Evolutionary conservation across 2,888 invertebrate genomes (phyloP).

Genomic region (Ceraclea dissimilis): DNA sequence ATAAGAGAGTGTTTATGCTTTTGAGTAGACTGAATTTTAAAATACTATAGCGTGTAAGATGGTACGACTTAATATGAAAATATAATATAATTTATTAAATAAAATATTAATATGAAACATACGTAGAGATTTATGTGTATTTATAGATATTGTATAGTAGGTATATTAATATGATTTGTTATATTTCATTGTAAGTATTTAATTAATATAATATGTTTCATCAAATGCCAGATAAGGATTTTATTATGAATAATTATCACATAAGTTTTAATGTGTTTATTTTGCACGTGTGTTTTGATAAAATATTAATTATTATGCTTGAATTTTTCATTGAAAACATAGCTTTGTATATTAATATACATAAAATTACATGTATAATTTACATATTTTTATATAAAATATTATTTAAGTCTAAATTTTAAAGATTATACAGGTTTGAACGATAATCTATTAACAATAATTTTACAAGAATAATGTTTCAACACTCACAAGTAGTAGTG

Average conservation of each 20-base stretch:
- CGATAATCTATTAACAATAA: too few species aligned
- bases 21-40: neutral
- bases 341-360: neutral
- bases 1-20: neutral
- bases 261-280: neutral
- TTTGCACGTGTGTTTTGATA: neutral
- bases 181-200: neutral
- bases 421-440: too few species aligned
- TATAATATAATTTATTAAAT: neutral
- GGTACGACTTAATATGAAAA: too few species aligned
- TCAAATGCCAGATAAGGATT: too few species aligned
- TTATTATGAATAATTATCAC: too few species aligned
- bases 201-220: too few species aligned
- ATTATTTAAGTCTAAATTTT: too few species aligned
- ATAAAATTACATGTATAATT: neutral
- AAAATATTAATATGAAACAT: neutral
- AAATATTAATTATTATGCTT: neutral
- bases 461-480: too few species aligned
- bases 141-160: neutral
- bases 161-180: neutral
- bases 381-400: too few species aligned
- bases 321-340: neutral
- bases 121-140: neutral
- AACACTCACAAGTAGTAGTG: too few species aligned
- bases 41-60: neutral